A percentile compares a stretch with the other conserved stretches of the same genome.
Evolutionary conservation across 2,797 vertebrate genomes (phyloP).

Genomic region (Centropyge bicolor): DNA sequence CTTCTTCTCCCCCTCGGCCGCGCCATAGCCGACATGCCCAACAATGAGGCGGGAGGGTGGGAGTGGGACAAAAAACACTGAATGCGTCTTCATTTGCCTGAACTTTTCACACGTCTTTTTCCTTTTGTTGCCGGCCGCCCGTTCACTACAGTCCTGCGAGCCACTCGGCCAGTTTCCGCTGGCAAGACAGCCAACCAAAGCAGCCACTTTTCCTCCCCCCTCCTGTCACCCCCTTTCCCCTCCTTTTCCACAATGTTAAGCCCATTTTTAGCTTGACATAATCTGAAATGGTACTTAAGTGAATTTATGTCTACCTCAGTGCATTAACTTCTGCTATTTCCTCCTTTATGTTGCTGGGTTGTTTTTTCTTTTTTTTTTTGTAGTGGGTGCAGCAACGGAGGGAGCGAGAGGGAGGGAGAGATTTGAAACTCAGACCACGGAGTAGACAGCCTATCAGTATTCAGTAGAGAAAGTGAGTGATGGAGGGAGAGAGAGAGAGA

Average conservation of each 20-base stretch:
- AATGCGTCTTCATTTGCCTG: slow-evolving; percentile 85
- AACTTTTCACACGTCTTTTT: slow-evolving; percentile 84
- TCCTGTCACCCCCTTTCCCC: slow-evolving; percentile 36
- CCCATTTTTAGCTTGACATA: slow-evolving; percentile 86
- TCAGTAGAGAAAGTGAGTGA: slow-evolving; percentile 90
- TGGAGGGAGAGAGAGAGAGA: slow-evolving; percentile 80
- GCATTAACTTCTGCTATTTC: slow-evolving; percentile 87
- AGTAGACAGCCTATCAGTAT: slow-evolving; percentile 91
- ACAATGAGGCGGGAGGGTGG: slow-evolving; percentile 78
- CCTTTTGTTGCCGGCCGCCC: slow-evolving; percentile 77
- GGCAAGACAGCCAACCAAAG: slow-evolving; percentile 72
- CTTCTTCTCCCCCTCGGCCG: slow-evolving; percentile 51
- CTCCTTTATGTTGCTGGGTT: slow-evolving; percentile 81
- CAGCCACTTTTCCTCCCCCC: slow-evolving; percentile 43
- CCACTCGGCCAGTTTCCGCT: slow-evolving; percentile 79
- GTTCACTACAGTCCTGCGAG: slow-evolving; percentile 67
- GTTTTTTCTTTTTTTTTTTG: slow-evolving; percentile 50
- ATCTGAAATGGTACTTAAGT: slow-evolving; percentile 89
- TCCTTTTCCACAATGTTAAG: slow-evolving; percentile 77
- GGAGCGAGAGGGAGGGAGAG: slow-evolving; percentile 75
- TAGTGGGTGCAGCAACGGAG: slow-evolving; percentile 63
- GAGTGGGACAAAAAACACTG: slow-evolving; percentile 68
- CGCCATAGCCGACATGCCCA: slow-evolving; percentile 69
- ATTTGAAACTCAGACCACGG: slow-evolving; percentile 90
- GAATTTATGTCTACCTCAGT: slow-evolving; percentile 87